Evolutionary conservation across 2,888 invertebrate genomes (phyloP).

Genomic region (Trichacis sp.): DNA sequence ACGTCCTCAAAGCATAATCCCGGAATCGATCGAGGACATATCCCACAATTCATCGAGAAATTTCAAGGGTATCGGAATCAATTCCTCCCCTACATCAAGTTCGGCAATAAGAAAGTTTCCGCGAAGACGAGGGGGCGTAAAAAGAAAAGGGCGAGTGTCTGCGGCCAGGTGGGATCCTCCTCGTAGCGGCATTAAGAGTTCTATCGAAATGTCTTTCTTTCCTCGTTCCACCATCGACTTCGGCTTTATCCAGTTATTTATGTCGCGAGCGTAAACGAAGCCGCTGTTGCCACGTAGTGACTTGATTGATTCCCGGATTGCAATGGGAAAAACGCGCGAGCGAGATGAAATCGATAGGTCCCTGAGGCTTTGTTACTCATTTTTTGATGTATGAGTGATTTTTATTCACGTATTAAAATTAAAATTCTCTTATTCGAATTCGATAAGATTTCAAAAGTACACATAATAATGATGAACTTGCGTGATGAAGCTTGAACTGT

Average conservation of each 20-base stretch:
- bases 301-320: constrained; percentile 45
- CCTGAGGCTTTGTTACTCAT: constrained; percentile 1
- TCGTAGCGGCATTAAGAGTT: constrained; percentile 59
- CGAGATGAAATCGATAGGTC: constrained; percentile 3
- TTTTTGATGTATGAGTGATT: neutral
- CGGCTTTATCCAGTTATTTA: constrained; percentile 61
- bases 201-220: constrained; percentile 49
- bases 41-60: too few relatives aligned
- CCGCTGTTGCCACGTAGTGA: constrained; percentile 33
- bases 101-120: constrained; percentile 66
- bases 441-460: too few relatives aligned
- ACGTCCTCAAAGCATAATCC: too few relatives aligned
- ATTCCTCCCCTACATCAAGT: constrained; percentile 61
- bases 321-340: constrained; percentile 6
- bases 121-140: constrained; percentile 25
- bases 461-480: too few relatives aligned
- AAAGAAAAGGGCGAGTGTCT: constrained; percentile 25
- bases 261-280: constrained; percentile 45
- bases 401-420: too few relatives aligned
- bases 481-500: too few relatives aligned
- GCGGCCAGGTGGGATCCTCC: constrained; percentile 48
- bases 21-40: too few relatives aligned
- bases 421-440: too few relatives aligned
- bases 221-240: constrained; percentile 40
- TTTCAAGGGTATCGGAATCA: constrained; percentile 49